Conservation (phyloP, 2,113 vertebrate species). For the Esox niger region DNA sequence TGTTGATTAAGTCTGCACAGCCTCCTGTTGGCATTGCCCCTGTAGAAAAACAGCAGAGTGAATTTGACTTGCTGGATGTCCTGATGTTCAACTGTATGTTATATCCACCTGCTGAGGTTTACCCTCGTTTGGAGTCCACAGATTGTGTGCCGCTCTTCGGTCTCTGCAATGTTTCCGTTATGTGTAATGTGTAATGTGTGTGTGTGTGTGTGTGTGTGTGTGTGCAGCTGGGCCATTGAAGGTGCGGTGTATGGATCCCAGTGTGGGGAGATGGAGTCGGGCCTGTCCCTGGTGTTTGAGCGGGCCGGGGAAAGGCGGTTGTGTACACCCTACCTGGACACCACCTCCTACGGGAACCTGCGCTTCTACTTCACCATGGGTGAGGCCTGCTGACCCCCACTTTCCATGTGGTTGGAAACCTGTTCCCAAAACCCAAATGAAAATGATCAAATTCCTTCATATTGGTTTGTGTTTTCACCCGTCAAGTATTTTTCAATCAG, state of each 20-base stretch:
- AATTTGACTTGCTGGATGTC: constrained; percentile 32
- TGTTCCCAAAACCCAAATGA: too few relatives aligned
- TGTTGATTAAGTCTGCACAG: too few relatives aligned
- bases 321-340: constrained; percentile 92
- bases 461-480: too few relatives aligned
- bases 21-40: too few relatives aligned
- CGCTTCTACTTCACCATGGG: constrained; percentile 95
- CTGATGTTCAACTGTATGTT: constrained; percentile 14
- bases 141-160: too few relatives aligned
- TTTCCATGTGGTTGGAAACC: too few relatives aligned
- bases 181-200: neutral
- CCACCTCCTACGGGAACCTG: constrained; percentile 90
- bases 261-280: constrained; percentile 91
- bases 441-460: neutral
- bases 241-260: constrained; percentile 84
- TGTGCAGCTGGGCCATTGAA: constrained; percentile 85
- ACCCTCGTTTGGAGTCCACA: too few relatives aligned
- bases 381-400: constrained; percentile 66
- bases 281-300: constrained; percentile 86
- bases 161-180: neutral
- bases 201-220: constrained; percentile 11
- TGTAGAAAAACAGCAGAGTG: neutral
- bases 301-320: constrained; percentile 85
- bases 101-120: too few relatives aligned
- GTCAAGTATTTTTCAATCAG: too few relatives aligned